phyloP scores from a whole-genome alignment of 2,113 vertebrate genomes.

The Petrocephalus microphthalmus region DNA sequence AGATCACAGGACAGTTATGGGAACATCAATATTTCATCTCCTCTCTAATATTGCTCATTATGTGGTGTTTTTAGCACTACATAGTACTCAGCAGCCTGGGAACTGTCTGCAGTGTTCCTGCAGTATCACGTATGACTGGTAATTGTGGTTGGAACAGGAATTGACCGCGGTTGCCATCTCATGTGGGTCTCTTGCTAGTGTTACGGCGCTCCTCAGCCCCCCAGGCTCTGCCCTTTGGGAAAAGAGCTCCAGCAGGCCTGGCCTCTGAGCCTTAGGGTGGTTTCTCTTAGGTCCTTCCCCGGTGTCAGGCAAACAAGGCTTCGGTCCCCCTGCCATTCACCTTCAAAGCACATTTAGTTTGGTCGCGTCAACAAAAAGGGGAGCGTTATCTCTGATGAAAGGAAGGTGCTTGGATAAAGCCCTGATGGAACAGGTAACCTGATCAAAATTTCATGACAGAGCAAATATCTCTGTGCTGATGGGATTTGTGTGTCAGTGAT shows the following conservation, averaged over 20 bases:
- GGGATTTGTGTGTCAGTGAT: neutral
- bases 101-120: neutral
- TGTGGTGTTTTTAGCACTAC: neutral
- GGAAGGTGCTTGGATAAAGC: neutral
- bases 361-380: neutral
- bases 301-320: neutral
- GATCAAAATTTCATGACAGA: constrained; percentile 10
- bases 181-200: neutral
- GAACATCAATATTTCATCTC: constrained; percentile 28
- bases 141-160: neutral
- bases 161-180: neutral
- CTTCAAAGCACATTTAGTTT: constrained; percentile 4
- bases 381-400: constrained; percentile 20
- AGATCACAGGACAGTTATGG: neutral
- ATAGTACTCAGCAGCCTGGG: neutral
- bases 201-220: neutral
- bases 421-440: neutral
- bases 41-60: neutral
- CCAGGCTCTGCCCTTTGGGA: neutral
- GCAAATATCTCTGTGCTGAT: neutral
- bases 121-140: neutral
- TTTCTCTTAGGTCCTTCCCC: neutral
- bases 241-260: neutral
- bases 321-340: neutral
- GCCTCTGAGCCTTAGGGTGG: neutral